Evolutionary conservation across 2,888 invertebrate species (phyloP).

Genomic region (Desoria tigrina): DNA sequence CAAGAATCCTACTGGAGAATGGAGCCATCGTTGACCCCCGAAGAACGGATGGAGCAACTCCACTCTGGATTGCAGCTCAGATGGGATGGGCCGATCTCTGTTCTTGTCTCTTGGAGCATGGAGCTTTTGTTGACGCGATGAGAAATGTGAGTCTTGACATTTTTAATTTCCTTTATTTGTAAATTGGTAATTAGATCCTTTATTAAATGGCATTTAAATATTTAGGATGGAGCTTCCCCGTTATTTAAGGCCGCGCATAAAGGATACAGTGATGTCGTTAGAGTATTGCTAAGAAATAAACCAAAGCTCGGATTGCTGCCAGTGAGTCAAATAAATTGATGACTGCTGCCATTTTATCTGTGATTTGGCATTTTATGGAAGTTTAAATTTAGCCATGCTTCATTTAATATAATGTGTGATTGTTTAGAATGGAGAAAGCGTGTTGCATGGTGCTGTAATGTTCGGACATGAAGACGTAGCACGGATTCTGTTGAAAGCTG

Average conservation of each 20-base stretch:
- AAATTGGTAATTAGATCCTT: no score
- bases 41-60: constrained; percentile 81
- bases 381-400: no score
- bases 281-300: constrained; percentile 76
- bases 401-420: constrained; percentile 44
- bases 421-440: constrained; percentile 83
- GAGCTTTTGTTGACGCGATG: constrained; percentile 76
- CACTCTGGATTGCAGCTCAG: constrained; percentile 93
- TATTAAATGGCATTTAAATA: no score
- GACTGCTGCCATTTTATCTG: no score
- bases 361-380: no score
- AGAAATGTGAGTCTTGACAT: constrained; percentile 67
- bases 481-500: constrained; percentile 71
- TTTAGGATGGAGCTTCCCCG: constrained; percentile 88
- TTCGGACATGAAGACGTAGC: constrained; percentile 81
- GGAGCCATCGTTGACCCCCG: constrained; percentile 74
- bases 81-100: constrained; percentile 88
- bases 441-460: constrained; percentile 86
- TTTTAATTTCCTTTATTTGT: no score
- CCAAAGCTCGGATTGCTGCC: constrained; percentile 80
- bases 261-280: constrained; percentile 83
- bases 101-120: constrained; percentile 72
- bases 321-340: constrained; percentile 60
- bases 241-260: constrained; percentile 94
- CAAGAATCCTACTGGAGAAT: constrained; percentile 69